Evolutionary conservation across 2,797 vertebrate genomes (phyloP).

Genomic region (Phylloscopus collybita): DNA sequence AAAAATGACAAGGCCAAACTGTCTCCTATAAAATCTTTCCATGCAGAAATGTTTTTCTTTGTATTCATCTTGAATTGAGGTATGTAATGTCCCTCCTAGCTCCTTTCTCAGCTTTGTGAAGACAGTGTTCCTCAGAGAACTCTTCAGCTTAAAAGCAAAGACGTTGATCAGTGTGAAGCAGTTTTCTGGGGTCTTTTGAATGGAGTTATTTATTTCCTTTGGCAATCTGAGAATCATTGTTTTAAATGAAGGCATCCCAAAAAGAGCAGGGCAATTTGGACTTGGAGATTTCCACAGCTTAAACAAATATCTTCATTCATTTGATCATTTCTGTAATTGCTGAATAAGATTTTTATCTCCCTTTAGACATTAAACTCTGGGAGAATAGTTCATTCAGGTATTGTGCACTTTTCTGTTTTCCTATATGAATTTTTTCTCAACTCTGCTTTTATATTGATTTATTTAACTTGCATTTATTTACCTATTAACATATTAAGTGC

Average conservation of each 20-base stretch:
- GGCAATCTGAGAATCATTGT: background rate
- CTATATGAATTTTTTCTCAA: background rate
- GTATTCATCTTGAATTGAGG: accelerated
- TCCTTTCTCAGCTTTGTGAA: background rate
- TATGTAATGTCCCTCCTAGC: background rate
- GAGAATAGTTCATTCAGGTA: background rate
- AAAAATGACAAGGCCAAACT: background rate
- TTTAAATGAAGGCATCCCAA: background rate
- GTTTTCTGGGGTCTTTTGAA: background rate
- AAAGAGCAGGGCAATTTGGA: background rate
- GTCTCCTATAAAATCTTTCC: background rate
- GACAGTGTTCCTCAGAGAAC: background rate
- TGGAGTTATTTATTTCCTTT: background rate
- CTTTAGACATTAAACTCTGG: background rate
- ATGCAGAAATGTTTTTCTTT: background rate
- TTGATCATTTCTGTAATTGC: background rate
- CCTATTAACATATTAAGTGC: background rate
- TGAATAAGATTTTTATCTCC: background rate
- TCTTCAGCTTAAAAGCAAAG: background rate
- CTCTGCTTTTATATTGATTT: background rate
- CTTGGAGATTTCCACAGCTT: background rate
- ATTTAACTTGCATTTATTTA: background rate
- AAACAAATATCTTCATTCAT: background rate
- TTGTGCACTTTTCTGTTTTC: background rate
- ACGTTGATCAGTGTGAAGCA: background rate